Percentiles rank a stretch among this genome's conserved stretches.
phyloP scores from a whole-genome alignment of 2,797 vertebrate species.

The Macroramphosus scolopax region DNA sequence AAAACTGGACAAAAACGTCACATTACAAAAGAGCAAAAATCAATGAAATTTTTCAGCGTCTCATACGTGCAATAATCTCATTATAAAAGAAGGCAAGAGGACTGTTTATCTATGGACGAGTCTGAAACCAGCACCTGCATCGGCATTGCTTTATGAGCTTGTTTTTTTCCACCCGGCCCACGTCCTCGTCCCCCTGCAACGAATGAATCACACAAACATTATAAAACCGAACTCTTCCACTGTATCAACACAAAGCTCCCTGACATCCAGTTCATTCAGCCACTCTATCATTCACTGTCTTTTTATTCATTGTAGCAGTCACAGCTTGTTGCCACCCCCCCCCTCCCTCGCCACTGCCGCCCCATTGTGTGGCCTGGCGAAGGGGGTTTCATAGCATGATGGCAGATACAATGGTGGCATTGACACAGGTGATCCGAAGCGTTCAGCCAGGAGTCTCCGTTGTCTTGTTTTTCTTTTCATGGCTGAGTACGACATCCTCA shows the following conservation, averaged over 20 bases:
- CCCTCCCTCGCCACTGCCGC: slow-evolving; percentile 19
- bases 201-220: slow-evolving; percentile 48
- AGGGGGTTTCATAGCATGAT: slow-evolving; percentile 50
- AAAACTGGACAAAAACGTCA: too few species aligned
- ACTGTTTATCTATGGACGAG: slow-evolving; percentile 36
- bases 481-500: slow-evolving; percentile 60
- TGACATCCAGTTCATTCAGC: slow-evolving; percentile 63
- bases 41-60: slow-evolving; percentile 15
- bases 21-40: slow-evolving; percentile 14
- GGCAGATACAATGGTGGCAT: slow-evolving; percentile 71
- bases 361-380: slow-evolving; percentile 61
- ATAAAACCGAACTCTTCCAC: slow-evolving; percentile 31
- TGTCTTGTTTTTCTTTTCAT: slow-evolving; percentile 62
- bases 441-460: slow-evolving; percentile 55
- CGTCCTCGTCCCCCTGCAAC: slow-evolving; percentile 32
- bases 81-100: slow-evolving; percentile 32
- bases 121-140: slow-evolving; percentile 55
- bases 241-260: slow-evolving; percentile 53
- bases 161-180: slow-evolving; percentile 16
- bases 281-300: slow-evolving; percentile 52
- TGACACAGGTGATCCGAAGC: slow-evolving; percentile 72
- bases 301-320: slow-evolving; percentile 67
- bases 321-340: slow-evolving; percentile 64
- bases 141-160: slow-evolving; percentile 6
- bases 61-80: slow-evolving; percentile 16